Percentiles rank a stretch among this genome's conserved stretches.
These are phyloP conservation scores for Notiomystis cincta DNA, from an alignment of 2,113 vertebrate species.

Conservation along the genomic window DNA sequence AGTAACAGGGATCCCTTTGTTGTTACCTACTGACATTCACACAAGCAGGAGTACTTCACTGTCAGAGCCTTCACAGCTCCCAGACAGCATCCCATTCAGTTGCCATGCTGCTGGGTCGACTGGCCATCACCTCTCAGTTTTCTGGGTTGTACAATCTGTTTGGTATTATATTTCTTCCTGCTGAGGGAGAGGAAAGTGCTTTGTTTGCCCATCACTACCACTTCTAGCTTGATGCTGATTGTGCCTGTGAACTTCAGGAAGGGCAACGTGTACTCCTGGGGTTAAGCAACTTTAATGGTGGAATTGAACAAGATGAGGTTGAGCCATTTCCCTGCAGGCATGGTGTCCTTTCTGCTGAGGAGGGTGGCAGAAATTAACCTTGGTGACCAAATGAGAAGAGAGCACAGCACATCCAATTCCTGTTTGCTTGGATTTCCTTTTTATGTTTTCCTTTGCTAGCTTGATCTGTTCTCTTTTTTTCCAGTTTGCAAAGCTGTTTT, in stretches of 20 bases:
- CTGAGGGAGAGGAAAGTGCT: not conserved
- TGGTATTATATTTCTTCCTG: not conserved
- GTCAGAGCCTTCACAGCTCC: not conserved
- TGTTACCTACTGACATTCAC: not conserved
- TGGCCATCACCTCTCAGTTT: accelerated
- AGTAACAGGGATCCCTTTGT: not conserved
- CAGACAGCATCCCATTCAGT: not conserved
- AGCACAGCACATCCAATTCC: accelerated
- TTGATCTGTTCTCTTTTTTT: not conserved
- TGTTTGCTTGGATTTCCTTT: not conserved
- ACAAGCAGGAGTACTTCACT: not conserved
- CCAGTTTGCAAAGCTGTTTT: not conserved
- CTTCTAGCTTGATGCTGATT: not conserved
- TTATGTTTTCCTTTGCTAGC: not conserved
- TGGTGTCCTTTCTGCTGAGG: not conserved
- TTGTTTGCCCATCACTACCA: not conserved
- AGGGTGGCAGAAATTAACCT: not conserved
- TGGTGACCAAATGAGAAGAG: not conserved
- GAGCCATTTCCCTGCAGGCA: not conserved
- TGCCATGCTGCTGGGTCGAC: not conserved
- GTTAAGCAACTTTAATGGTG: not conserved
- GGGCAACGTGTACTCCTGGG: accelerated
- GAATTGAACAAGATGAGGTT: not conserved
- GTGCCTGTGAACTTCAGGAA: not conserved
- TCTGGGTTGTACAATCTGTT: not conserved